Evolutionary conservation across 2,113 vertebrate genomes (phyloP).

Genomic region (Carlito syrichta): DNA sequence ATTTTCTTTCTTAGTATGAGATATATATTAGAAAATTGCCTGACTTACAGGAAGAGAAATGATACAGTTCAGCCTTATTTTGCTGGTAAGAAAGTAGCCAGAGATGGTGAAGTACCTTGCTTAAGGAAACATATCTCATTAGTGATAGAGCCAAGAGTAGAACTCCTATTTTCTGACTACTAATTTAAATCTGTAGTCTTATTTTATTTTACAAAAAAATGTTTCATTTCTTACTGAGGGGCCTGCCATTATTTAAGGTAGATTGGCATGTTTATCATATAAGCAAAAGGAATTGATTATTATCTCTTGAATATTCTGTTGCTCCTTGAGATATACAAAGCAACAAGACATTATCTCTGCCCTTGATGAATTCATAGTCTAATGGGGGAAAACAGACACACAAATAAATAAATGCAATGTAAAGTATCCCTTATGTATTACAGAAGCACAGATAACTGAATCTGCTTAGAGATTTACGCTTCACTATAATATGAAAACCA

Average conservation of each 20-base stretch:
- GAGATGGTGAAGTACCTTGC: not conserved
- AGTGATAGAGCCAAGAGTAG: not conserved
- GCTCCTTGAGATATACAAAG: not conserved
- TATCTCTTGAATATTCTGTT: not conserved
- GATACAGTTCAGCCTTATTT: not conserved
- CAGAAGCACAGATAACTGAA: not conserved
- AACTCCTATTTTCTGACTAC: not conserved
- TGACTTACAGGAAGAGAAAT: not conserved
- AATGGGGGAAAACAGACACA: not conserved
- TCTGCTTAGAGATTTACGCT: not conserved
- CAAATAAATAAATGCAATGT: not conserved
- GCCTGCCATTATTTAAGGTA: not conserved
- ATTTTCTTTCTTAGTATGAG: not conserved
- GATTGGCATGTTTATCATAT: not conserved
- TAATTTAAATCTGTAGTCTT: not conserved
- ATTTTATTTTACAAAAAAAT: not conserved
- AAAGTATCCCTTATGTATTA: not conserved
- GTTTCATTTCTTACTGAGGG: constrained; percentile 10
- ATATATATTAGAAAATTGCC: not conserved
- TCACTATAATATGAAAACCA: not conserved
- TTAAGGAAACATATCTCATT: not conserved
- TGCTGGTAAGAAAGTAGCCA: not conserved
- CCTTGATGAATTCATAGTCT: not conserved
- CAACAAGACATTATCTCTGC: not conserved
- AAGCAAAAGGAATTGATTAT: not conserved